Evolutionary conservation across 2,113 vertebrate genomes (phyloP), one percentile per base, ranked within the genome.

Genomic region (Suncus etruscus): DNA sequence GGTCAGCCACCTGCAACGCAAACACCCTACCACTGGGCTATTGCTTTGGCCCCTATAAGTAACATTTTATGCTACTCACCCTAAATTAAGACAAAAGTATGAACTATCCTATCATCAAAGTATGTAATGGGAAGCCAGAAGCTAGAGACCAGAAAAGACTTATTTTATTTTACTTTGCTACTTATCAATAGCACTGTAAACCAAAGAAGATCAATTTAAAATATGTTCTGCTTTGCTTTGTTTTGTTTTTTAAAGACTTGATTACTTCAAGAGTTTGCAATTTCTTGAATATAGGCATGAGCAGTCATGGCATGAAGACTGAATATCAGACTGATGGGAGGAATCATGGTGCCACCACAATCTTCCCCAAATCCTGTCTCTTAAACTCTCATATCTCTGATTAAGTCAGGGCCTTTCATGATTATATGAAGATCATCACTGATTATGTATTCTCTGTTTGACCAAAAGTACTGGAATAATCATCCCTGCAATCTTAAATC

Each of bases 301-400:
- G 16, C 16, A 61, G 18, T 61, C 58, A 22, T 22, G 58, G 58
- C 14, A 22, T 5, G 18, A 20, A 61, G 18, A 75, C 20, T 86
- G 58, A 25, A 78, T 24, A 77, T 84, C 76, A 82, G 31, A 32
- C 0, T 80, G 50, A 0, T 8, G 20, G 12, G 10, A 31, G 82
- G 16, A 20, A 48, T 6, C 0, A 73, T 12, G 18, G 15, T 15
- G 68, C 58, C 39, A 78, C 31, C 15, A 3, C 39, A 15, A 3
- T 51, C 65, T 87, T 0, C 0, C 47, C 8, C 15, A 0, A 0
- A 25, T 0, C 0, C 69, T 74, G 10, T 22, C 61, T 72, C 47
- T 81, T 93, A 3, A n/a, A 1, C 50, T 1, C 0, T 47, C 12
- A 27, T 74, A 32, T 11, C 47, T 92, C 1, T 0, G 32, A 39